Conservation (phyloP, 2,888 invertebrate species). For the Dasysyrphus tricinctus region DNA sequence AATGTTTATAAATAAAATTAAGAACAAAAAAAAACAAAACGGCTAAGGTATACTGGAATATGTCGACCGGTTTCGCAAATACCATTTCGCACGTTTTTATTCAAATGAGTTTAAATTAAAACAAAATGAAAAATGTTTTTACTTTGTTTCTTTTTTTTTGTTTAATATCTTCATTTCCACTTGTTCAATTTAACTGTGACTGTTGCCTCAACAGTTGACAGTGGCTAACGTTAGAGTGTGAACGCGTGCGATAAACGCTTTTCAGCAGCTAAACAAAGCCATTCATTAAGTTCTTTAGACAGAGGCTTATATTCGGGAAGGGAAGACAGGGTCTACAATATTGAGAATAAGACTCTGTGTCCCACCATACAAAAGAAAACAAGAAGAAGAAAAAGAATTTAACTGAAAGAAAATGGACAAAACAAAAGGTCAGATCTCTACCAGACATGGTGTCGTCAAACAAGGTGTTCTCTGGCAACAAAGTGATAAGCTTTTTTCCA, state of each 20-base stretch:
- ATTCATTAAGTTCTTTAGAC: slow-evolving; percentile 49
- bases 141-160: slow-evolving; percentile 14
- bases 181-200: slow-evolving; percentile 38
- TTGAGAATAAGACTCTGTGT: slow-evolving; percentile 19
- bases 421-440: slow-evolving; percentile 55
- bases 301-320: not conserved
- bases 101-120: slow-evolving; percentile 63
- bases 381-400: not conserved
- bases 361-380: not conserved
- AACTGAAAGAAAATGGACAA: slow-evolving; percentile 46
- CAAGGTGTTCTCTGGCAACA: slow-evolving; percentile 71
- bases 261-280: slow-evolving; percentile 32
- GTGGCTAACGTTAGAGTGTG: slow-evolving; percentile 68
- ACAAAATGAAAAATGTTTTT: slow-evolving; percentile 16
- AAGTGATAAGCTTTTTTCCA: slow-evolving; percentile 65
- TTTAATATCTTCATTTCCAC: slow-evolving; percentile 51
- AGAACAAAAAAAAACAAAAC: slow-evolving; percentile 18
- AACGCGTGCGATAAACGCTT: slow-evolving; percentile 46
- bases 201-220: slow-evolving; percentile 65
- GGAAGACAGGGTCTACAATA: slow-evolving; percentile 28
- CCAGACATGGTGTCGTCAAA: slow-evolving; percentile 72
- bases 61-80: slow-evolving; percentile 71
- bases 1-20: slow-evolving; percentile 35
- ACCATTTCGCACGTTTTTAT: slow-evolving; percentile 75
- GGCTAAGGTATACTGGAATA: slow-evolving; percentile 43